Conservation (phyloP, 2,113 vertebrate species). For the Gadus macrocephalus region DNA sequence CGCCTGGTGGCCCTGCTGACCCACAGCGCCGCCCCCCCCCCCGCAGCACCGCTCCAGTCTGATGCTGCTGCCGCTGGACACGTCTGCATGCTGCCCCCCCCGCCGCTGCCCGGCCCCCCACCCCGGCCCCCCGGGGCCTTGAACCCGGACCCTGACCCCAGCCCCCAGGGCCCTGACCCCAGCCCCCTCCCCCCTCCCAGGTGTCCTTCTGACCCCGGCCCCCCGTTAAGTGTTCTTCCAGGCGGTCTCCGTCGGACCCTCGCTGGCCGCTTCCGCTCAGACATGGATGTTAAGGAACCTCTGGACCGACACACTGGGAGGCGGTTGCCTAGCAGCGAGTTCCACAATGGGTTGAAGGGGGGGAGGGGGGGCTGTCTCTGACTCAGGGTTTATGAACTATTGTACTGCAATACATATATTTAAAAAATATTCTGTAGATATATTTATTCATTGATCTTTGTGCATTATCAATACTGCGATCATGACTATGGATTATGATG, state of each 20-base stretch:
- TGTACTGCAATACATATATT: conserved; percentile 65
- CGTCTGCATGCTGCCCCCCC: conserved; percentile 77
- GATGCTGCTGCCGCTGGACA: conserved; percentile 74
- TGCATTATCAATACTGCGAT: conserved; percentile 81
- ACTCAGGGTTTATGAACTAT: conserved; percentile 94
- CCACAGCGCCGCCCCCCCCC: conserved; percentile 52
- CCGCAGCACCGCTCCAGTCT: conserved; percentile 72
- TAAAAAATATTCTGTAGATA: conserved; percentile 72
- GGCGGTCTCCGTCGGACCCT: too few species aligned
- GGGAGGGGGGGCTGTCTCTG: conserved; percentile 66
- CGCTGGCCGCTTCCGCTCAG: conserved; percentile 59
- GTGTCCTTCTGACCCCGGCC: too few species aligned
- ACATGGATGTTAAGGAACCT: conserved; percentile 29
- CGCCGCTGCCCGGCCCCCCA: conserved; percentile 89
- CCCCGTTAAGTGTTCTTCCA: not conserved
- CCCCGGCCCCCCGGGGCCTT: conserved; percentile 85
- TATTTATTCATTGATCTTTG: conserved; percentile 81
- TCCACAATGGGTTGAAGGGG: conserved; percentile 41
- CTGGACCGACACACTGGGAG: too few species aligned
- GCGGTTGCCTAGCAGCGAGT: conserved; percentile 29
- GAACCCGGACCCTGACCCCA: conserved; percentile 23
- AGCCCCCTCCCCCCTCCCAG: not conserved
- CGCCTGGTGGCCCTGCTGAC: conserved; percentile 79
- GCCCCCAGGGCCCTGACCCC: not conserved
- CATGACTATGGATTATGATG: conserved; percentile 67